Conservation (phyloP, 1,140 invertebrate genomes). For the Formica exsecta region DNA sequence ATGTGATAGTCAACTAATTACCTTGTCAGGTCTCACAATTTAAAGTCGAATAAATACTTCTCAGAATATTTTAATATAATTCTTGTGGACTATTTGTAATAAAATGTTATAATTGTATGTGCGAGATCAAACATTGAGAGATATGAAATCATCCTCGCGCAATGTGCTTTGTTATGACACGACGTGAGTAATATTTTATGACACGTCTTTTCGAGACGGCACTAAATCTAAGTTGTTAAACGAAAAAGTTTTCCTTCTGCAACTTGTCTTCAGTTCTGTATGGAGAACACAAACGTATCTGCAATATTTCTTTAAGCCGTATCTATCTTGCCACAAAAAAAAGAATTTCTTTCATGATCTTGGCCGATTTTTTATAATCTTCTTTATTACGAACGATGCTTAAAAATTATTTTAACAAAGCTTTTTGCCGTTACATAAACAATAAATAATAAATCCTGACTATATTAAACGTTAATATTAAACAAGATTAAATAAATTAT, state of each 20-base stretch:
- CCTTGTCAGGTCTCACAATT: neutral
- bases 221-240: slow-evolving; percentile 36
- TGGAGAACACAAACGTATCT: neutral
- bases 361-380: neutral
- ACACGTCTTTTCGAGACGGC: neutral
- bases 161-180: neutral
- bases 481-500: neutral
- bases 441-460: neutral
- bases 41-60: neutral
- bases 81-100: neutral
- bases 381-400: neutral
- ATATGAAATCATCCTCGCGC: neutral
- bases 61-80: slow-evolving; percentile 16
- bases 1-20: neutral
- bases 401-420: neutral
- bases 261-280: neutral
- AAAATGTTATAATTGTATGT: neutral
- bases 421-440: neutral
- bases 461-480: neutral
- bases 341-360: neutral
- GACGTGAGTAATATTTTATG: neutral
- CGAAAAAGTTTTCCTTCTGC: neutral
- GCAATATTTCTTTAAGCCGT: slow-evolving; percentile 6
- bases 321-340: neutral
- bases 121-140: neutral